These are phyloP conservation scores for Halesus radiatus DNA, from an alignment of 1,140 invertebrate genomes.

Conservation along the genomic window DNA sequence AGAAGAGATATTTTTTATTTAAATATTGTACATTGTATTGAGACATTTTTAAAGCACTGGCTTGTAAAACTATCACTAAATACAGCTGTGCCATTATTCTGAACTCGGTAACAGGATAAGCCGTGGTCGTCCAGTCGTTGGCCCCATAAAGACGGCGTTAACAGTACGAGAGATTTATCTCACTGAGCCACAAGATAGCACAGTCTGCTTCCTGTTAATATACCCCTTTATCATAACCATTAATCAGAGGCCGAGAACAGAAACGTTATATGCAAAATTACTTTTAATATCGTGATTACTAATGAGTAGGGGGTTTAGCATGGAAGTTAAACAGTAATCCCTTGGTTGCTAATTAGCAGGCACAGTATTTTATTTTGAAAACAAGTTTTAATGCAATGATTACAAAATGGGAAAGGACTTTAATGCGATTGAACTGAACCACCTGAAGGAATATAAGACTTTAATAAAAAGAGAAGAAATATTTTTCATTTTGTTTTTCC, in stretches of 20 bases:
- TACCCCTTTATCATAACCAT: slow-evolving; percentile 13
- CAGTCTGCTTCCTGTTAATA: slow-evolving; percentile 1
- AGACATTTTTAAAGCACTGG: not conserved
- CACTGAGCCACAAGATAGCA: not conserved
- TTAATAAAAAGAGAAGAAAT: no score
- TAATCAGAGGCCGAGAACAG: not conserved
- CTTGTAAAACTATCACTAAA: not conserved
- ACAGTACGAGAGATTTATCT: slow-evolving; percentile 17
- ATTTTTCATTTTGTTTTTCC: no score
- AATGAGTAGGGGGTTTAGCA: no score
- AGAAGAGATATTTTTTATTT: no score
- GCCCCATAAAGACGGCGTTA: slow-evolving; percentile 14
- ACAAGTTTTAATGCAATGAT: no score
- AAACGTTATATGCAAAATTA: not conserved
- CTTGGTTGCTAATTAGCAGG: no score
- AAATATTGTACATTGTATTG: no score
- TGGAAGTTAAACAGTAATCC: no score
- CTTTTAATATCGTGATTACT: not conserved
- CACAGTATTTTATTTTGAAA: no score
- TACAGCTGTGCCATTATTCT: not conserved
- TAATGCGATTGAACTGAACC: no score
- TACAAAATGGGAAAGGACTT: no score
- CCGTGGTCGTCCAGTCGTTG: not conserved
- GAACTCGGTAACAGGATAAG: not conserved
- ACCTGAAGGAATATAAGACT: no score